These are phyloP conservation scores for Nomada fabriciana DNA, from an alignment of 2,888 invertebrate genomes.

Conservation along the genomic window DNA sequence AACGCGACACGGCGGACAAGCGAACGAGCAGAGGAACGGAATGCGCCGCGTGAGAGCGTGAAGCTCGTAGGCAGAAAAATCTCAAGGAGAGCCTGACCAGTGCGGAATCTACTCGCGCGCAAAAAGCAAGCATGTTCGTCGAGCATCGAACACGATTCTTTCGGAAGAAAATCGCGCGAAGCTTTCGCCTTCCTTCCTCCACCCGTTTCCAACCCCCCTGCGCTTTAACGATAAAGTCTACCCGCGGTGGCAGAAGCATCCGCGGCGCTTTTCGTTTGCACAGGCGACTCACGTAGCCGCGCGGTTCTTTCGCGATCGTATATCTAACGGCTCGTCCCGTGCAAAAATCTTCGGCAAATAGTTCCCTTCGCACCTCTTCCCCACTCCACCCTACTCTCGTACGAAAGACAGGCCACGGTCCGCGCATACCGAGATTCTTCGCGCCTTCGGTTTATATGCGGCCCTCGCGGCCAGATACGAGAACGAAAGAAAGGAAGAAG, in stretches of 20 bases:
- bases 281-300: constrained; percentile 79
- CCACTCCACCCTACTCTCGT: not conserved
- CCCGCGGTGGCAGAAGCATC: constrained; percentile 26
- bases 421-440: constrained; percentile 11
- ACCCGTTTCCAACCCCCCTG: not conserved
- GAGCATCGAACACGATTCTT: constrained; percentile 64
- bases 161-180: constrained; percentile 49
- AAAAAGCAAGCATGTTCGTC: constrained; percentile 53
- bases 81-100: constrained; percentile 17
- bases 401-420: not conserved
- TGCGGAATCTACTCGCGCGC: constrained; percentile 43
- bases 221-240: constrained; percentile 78
- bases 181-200: not conserved
- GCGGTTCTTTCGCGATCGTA: constrained; percentile 78
- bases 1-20: constrained; percentile 34
- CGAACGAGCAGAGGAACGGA: constrained; percentile 45
- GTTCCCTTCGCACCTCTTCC: constrained; percentile 79
- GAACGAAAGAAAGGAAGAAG: not conserved
- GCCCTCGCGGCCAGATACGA: not conserved
- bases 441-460: not conserved
- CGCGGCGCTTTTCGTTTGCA: constrained; percentile 67
- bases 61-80: constrained; percentile 48
- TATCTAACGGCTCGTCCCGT: constrained; percentile 70
- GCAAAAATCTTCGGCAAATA: constrained; percentile 78
- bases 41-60: constrained; percentile 44